These are phyloP conservation scores for Colletes collaris DNA, from an alignment of 2,888 invertebrate species.

Conservation along the genomic window DNA sequence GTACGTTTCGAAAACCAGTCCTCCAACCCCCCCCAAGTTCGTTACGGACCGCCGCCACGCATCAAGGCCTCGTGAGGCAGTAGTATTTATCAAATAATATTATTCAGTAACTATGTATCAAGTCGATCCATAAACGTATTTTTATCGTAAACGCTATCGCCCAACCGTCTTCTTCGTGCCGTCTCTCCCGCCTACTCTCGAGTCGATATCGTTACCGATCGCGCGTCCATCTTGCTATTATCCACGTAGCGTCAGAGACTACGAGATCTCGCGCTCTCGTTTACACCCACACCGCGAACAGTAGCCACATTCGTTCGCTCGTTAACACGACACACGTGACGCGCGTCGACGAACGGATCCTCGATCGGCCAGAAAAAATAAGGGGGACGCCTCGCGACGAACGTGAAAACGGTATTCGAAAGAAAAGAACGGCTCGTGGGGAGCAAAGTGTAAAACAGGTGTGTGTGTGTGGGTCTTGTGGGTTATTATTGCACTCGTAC, in stretches of 20 bases:
- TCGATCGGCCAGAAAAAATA: slow-evolving; percentile 34
- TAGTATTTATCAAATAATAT: slow-evolving; percentile 75
- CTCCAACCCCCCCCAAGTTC: slow-evolving; percentile 13
- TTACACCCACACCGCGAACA: slow-evolving; percentile 23
- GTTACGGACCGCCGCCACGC: slow-evolving; percentile 73
- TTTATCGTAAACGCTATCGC: slow-evolving; percentile 61
- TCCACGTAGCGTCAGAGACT: neutral
- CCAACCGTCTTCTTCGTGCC: slow-evolving; percentile 34
- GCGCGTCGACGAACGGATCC: slow-evolving; percentile 55
- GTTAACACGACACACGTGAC: slow-evolving; percentile 41
- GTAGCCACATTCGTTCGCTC: slow-evolving; percentile 63
- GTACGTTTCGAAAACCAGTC: slow-evolving; percentile 24
- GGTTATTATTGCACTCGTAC: slow-evolving; percentile 68
- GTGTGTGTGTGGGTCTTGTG: slow-evolving; percentile 1
- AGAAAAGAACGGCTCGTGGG: neutral
- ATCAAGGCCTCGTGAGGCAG: slow-evolving; percentile 83
- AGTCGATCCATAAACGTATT: slow-evolving; percentile 72
- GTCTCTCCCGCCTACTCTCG: slow-evolving; percentile 1
- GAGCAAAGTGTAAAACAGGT: slow-evolving; percentile 8
- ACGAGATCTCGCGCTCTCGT: neutral
- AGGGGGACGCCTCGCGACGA: neutral
- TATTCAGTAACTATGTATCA: slow-evolving; percentile 75
- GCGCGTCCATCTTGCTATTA: neutral
- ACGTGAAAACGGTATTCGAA: slow-evolving; percentile 28
- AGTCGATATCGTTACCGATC: neutral